A percentile compares a stretch with the other conserved stretches of the same genome.
Evolutionary conservation across 2,113 vertebrate genomes (phyloP).

Genomic region (Corydoras maculifer): DNA sequence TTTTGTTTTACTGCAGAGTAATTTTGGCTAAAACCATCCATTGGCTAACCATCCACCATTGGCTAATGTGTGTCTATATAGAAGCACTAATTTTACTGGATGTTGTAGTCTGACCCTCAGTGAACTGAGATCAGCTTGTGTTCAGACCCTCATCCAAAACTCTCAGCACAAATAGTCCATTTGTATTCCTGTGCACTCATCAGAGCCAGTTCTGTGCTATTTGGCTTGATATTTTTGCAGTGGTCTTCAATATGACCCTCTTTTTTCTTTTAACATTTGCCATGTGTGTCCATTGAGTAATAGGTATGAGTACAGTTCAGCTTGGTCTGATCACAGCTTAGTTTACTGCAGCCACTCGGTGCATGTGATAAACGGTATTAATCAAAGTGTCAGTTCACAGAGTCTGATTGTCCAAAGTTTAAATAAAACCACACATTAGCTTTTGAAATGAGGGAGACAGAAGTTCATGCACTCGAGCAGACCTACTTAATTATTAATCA

Average conservation of each 20-base stretch:
- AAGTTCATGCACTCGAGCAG: background rate
- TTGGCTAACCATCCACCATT: too few relatives aligned
- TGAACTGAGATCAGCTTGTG: constrained; percentile 45
- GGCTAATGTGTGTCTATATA: constrained; percentile 25
- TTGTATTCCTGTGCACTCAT: constrained; percentile 19
- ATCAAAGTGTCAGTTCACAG: background rate
- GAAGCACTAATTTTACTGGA: background rate
- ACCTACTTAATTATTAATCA: too few relatives aligned
- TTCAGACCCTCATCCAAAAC: constrained; percentile 37
- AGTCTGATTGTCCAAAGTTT: background rate
- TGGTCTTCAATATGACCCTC: constrained; percentile 10
- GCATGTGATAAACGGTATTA: background rate
- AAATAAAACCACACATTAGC: background rate
- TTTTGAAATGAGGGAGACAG: background rate
- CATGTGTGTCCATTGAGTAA: constrained; percentile 16
- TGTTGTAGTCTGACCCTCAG: constrained; percentile 42
- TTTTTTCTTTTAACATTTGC: constrained; percentile 8
- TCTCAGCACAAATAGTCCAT: constrained; percentile 29
- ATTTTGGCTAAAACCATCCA: too few relatives aligned
- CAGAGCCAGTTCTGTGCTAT: constrained; percentile 4
- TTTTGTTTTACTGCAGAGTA: too few relatives aligned
- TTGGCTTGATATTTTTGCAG: constrained; percentile 1
- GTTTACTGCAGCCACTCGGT: constrained; percentile 28
- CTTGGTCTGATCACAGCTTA: background rate
- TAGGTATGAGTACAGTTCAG: background rate